Conservation (phyloP, 2,888 invertebrate genomes). For the Atethmia centrago region DNA sequence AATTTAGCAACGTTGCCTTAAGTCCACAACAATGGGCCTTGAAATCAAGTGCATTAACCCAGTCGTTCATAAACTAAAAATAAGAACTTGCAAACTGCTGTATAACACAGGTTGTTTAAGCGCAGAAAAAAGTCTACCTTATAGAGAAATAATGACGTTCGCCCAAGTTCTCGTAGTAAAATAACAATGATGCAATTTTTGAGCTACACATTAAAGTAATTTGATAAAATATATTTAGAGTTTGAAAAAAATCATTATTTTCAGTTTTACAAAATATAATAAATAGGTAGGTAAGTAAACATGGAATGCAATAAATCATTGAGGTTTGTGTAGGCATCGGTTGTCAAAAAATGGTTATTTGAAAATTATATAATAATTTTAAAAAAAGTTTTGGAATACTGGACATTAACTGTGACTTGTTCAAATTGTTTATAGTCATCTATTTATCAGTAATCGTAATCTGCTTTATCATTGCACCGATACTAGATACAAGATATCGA, state of each 20-base stretch:
- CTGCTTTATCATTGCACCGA: conserved; percentile 28
- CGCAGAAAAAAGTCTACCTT: no score
- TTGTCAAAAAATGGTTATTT: no score
- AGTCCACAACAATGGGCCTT: conserved; percentile 70
- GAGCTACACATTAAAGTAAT: neutral
- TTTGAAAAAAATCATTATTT: no score
- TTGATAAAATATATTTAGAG: no score
- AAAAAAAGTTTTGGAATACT: neutral
- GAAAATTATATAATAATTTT: neutral
- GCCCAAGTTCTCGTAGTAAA: neutral
- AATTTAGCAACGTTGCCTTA: conserved; percentile 69
- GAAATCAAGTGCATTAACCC: conserved; percentile 77
- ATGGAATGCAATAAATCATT: no score
- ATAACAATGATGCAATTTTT: neutral
- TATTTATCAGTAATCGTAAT: conserved; percentile 23
- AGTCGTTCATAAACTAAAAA: conserved; percentile 61
- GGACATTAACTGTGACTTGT: conserved; percentile 14
- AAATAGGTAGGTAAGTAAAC: rapidly evolving
- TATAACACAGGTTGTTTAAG: conserved; percentile 38
- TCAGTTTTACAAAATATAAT: neutral
- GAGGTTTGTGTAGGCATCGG: no score
- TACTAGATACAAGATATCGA: conserved; percentile 23
- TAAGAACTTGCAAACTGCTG: conserved; percentile 29
- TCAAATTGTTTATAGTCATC: conserved; percentile 6
- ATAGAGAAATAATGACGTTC: neutral